Conservation (phyloP, 1,140 invertebrate species). For the Drosophila leontia region DNA sequence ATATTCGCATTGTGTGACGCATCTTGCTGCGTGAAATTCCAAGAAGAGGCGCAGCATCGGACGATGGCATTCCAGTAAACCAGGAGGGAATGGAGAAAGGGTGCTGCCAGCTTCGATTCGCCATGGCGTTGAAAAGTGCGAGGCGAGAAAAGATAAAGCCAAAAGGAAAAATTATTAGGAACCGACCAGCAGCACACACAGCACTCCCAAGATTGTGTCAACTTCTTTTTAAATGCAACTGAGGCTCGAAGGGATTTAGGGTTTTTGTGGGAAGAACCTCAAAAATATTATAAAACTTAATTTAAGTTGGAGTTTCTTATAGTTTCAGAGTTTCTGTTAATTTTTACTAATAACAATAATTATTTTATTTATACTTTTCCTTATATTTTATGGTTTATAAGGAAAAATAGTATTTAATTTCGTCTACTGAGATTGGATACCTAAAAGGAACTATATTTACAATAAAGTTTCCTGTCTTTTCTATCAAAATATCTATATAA, state of each 20-base stretch:
- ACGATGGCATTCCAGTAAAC: conserved; percentile 45
- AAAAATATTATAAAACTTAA: not conserved
- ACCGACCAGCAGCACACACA: conserved; percentile 29
- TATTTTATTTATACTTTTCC: too few species aligned
- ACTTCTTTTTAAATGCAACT: conserved; percentile 21
- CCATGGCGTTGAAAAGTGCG: conserved; percentile 53
- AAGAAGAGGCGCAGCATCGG: conserved; percentile 73
- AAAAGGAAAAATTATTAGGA: conserved; percentile 39
- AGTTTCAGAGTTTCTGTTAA: too few species aligned
- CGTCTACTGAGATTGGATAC: too few species aligned
- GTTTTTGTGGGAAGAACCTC: not conserved
- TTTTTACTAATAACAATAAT: too few species aligned
- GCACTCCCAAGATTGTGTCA: conserved; percentile 48
- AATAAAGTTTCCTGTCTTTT: rapidly evolving
- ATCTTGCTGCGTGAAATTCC: conserved; percentile 67
- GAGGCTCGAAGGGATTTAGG: not conserved
- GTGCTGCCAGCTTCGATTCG: conserved; percentile 30
- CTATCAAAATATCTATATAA: not conserved
- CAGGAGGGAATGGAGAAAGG: conserved; percentile 5
- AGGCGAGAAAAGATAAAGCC: conserved; percentile 39
- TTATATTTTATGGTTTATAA: too few species aligned
- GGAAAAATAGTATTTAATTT: too few species aligned
- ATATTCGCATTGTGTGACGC: conserved; percentile 52
- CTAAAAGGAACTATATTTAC: not conserved
- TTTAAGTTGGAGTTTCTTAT: too few species aligned